phyloP scores from a whole-genome alignment of 2,888 invertebrate species.

The Scrobipalpa costella region DNA sequence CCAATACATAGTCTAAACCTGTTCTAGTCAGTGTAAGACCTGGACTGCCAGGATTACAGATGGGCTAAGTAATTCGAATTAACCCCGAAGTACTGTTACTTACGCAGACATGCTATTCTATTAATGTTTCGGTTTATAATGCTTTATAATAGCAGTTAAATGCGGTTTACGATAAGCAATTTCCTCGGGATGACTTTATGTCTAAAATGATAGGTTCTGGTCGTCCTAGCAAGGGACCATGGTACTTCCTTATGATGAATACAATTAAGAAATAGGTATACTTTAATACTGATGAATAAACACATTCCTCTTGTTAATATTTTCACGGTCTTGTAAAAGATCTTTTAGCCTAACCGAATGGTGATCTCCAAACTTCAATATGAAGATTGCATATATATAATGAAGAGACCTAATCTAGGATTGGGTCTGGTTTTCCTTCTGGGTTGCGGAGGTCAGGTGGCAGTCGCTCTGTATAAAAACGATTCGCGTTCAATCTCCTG shows the following conservation, averaged over 20 bases:
- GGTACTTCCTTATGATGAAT: neutral
- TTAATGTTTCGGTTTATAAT: constrained; percentile 42
- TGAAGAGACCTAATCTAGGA: no score
- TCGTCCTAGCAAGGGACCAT: neutral
- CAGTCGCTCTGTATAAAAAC: no score
- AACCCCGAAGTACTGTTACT: constrained; percentile 54
- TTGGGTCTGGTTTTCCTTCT: no score
- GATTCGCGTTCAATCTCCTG: no score
- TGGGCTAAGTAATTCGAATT: constrained; percentile 59
- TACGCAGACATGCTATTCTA: constrained; percentile 52
- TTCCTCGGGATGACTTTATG: constrained; percentile 22
- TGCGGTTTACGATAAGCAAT: constrained; percentile 32
- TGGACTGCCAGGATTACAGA: constrained; percentile 42
- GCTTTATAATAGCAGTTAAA: constrained; percentile 16
- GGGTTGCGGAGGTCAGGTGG: no score
- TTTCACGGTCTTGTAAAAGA: no score
- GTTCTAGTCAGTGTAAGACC: neutral
- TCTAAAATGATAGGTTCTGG: neutral
- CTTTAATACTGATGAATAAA: no score
- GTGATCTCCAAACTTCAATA: no score
- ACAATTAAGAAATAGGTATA: neutral
- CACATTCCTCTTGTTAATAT: no score
- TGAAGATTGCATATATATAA: no score
- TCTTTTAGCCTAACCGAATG: no score
- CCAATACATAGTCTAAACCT: neutral